These are phyloP conservation scores for Heteromyza rotundicornis DNA, from an alignment of 2,888 invertebrate genomes.

Conservation along the genomic window DNA sequence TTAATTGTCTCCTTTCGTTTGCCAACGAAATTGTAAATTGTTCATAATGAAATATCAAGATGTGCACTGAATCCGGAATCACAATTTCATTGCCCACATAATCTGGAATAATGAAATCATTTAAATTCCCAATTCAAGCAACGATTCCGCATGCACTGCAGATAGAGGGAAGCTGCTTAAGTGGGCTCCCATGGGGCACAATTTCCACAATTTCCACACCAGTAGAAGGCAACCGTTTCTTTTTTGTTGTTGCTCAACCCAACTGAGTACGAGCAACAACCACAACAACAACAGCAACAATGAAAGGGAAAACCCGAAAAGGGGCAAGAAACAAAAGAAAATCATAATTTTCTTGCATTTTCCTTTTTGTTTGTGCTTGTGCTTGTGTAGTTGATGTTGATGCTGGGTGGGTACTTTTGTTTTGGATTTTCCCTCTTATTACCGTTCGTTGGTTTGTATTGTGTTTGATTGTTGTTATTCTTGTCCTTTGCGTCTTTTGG, in stretches of 20 bases:
- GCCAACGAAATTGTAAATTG: constrained; percentile 7
- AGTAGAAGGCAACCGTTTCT: not conserved
- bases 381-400: constrained; percentile 15
- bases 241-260: too few species aligned
- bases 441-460: not conserved
- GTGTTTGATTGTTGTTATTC: not conserved
- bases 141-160: constrained; percentile 12
- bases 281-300: constrained; percentile 8
- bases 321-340: constrained; percentile 37
- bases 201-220: not conserved
- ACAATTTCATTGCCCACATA: constrained; percentile 49
- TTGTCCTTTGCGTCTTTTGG: not conserved
- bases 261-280: not conserved
- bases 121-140: constrained; percentile 53
- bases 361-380: constrained; percentile 43
- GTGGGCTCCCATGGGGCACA: constrained; percentile 14
- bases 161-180: constrained; percentile 37
- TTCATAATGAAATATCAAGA: not conserved
- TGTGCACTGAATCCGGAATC: not conserved
- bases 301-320: constrained; percentile 10
- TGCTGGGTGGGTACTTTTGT: constrained; percentile 3
- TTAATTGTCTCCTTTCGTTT: constrained; percentile 2
- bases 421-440: not conserved
- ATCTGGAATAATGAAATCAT: constrained; percentile 55
- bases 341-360: constrained; percentile 47